phyloP scores from a whole-genome alignment of 2,797 vertebrate genomes.

The Oophaga sylvatica region DNA sequence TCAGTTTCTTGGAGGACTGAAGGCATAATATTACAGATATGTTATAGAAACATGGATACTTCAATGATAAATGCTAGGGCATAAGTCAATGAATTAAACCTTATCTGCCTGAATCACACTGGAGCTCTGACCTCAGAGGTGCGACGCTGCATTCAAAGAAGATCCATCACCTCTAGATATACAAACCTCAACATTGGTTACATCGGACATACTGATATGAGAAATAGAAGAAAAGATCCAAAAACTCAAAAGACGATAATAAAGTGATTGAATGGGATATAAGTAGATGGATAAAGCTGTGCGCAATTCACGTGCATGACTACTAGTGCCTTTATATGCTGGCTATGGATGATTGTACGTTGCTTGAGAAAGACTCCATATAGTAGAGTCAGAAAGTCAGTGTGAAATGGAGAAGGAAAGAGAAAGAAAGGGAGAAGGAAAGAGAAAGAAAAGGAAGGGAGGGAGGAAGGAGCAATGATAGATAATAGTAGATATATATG shows the following conservation, averaged over 20 bases:
- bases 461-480: too few relatives aligned
- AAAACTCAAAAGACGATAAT: neutral
- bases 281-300: neutral
- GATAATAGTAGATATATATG: too few relatives aligned
- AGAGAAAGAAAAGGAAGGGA: neutral
- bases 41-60: neutral
- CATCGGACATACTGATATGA: neutral
- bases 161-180: neutral
- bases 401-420: neutral
- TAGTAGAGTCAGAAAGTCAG: neutral
- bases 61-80: conserved; percentile 25
- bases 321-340: too few relatives aligned
- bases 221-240: neutral
- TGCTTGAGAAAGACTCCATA: too few relatives aligned
- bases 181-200: neutral
- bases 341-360: too few relatives aligned
- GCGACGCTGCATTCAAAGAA: neutral
- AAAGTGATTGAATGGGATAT: neutral
- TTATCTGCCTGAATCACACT: neutral
- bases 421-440: neutral
- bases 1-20: neutral
- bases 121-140: neutral
- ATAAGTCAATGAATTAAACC: conserved; percentile 20
- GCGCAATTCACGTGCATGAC: too few relatives aligned
- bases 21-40: conserved; percentile 5